A percentile compares a stretch with the other conserved stretches of the same genome.
phyloP scores from a whole-genome alignment of 2,113 vertebrate genomes.

The Mixornis gularis region DNA sequence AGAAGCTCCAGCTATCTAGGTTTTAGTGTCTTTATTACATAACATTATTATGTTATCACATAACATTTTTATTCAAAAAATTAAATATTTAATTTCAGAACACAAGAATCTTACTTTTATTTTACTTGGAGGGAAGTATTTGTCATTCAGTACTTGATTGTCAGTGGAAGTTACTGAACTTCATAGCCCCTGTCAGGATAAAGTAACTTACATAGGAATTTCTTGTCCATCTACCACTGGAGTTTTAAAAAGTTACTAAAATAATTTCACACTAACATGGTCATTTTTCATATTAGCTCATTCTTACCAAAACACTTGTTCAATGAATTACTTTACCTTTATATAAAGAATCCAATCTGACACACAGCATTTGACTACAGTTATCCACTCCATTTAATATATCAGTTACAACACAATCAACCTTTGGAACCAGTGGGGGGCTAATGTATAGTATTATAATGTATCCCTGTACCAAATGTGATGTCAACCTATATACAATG shows the following conservation, averaged over 20 bases:
- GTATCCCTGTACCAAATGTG: background rate
- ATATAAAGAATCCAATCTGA: background rate
- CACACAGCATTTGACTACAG: background rate
- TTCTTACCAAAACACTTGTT: background rate
- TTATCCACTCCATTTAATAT: background rate
- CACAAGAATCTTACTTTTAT: background rate
- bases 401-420: background rate
- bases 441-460: background rate
- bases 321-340: background rate
- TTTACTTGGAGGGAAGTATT: background rate
- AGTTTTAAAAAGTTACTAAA: background rate
- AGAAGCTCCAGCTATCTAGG: background rate
- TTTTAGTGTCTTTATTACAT: background rate
- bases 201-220: background rate
- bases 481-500: background rate
- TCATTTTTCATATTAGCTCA: background rate
- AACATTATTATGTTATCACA: background rate
- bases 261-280: background rate
- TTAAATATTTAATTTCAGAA: conserved; percentile 2
- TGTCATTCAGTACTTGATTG: background rate
- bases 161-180: background rate
- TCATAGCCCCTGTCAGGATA: background rate
- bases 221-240: background rate
- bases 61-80: conserved; percentile 65
- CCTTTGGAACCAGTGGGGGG: background rate